Percentiles rank a stretch among this genome's conserved stretches.
These are phyloP conservation scores for Epinephelus coioides DNA, from an alignment of 2,797 vertebrate species.

Conservation along the genomic window DNA sequence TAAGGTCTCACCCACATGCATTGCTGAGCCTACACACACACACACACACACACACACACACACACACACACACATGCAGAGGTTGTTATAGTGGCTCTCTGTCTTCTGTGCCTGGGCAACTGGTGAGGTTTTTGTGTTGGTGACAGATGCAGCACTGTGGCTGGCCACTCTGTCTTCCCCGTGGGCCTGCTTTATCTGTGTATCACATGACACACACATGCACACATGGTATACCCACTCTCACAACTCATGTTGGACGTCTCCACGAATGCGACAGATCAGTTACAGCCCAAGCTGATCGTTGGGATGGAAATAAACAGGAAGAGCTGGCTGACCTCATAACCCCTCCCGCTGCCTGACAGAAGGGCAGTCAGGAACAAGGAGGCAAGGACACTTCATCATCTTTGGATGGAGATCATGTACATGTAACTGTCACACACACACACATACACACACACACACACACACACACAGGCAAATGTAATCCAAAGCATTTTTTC, in stretches of 20 bases:
- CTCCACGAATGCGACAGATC: conserved; percentile 54
- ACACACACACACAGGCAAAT: conserved; percentile 27
- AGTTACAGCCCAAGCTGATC: conserved; percentile 42
- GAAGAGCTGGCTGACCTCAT: conserved; percentile 46
- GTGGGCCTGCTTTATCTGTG: conserved; percentile 48
- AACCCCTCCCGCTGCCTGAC: conserved; percentile 3
- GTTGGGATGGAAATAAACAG: conserved; percentile 56
- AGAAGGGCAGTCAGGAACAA: conserved; percentile 21
- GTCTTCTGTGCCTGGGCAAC: conserved; percentile 55
- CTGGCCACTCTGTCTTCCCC: conserved; percentile 60
- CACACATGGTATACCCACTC: conserved; percentile 16
- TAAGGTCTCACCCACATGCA: conserved; percentile 72
- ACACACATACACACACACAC: conserved; percentile 16
- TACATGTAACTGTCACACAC: conserved; percentile 23
- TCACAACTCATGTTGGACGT: conserved; percentile 43
- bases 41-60: neutral
- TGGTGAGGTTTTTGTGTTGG: conserved; percentile 72
- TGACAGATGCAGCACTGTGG: conserved; percentile 71
- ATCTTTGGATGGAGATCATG: conserved; percentile 12
- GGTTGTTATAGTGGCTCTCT: conserved; percentile 61
- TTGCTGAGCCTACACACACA: conserved; percentile 43
- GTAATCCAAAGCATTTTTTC: conserved; percentile 30
- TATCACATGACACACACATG: conserved; percentile 57
- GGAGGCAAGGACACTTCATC: conserved; percentile 17
- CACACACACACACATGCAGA: conserved; percentile 7